Base-by-base conservation (phyloP, 2,797 vertebrate genomes). In the Onychomys leucogaster region DNA sequence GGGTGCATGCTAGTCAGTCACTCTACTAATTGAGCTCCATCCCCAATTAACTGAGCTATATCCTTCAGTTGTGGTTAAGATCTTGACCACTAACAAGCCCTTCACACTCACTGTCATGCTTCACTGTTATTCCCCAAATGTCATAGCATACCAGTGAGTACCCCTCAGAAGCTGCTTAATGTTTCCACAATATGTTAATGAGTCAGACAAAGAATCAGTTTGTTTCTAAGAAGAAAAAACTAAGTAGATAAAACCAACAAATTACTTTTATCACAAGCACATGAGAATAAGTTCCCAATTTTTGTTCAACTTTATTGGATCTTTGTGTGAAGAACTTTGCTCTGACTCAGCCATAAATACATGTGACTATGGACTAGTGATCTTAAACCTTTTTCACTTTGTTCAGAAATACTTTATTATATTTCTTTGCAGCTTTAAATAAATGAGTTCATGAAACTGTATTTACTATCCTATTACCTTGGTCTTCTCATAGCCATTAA, bases 61-160 rank as follows among this genome's bases (percentile, higher is more conserved):
- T 13, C 6, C 21, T 34, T 23, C 8, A 8, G 23, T 37, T 69
- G 2, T 46, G 8, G 21, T 86, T 65, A 34, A 25, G 3, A 49
- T n/a, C 19, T 16, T n/a, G 37, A n/a, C 12, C 6, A 69, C 7
- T 19, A 17, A 37, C 14, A 27, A 4, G 0, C 7, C 2, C 37
- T 34, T 37, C 6, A 7, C 8, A 23, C 13, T 17, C 12, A 2
- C 27, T 25, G 0, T 37, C 0, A 23, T 7, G 23, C 27, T 32
- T 11, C 5, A 17, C 52, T 29, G 8, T 1, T 0, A 0, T 65
- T 11, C n/a, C 77, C 5, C 12, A n/a, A 46, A 2, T 37, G 6
- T 6, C 8, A 23, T 0, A 7, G 4, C 6, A 23, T 25, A 0
- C 1, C 6, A 16, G 11, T 3, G 5, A 67, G 17, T 8, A 52